phyloP scores from a whole-genome alignment of 2,797 vertebrate genomes.

The Rhabdomys pumilio region DNA sequence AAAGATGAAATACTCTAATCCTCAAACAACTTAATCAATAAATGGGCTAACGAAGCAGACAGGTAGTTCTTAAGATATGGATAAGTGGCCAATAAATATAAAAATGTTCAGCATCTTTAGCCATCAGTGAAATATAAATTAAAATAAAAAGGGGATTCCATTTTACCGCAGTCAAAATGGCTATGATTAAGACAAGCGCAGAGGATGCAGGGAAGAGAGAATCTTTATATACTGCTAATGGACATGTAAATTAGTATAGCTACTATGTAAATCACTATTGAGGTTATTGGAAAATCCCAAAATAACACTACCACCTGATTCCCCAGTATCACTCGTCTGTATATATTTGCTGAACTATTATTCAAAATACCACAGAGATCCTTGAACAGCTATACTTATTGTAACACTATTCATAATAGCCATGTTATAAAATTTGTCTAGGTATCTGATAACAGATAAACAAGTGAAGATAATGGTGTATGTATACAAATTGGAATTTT shows the following conservation, averaged over 20 bases:
- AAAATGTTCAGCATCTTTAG: conserved; percentile 9
- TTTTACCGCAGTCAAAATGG: not conserved
- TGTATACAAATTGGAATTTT: not conserved
- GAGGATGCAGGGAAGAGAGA: not conserved
- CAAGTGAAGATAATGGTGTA: not conserved
- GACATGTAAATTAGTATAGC: not conserved
- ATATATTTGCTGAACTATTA: not conserved
- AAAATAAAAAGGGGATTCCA: not conserved
- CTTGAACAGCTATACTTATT: not conserved
- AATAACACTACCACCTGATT: not conserved
- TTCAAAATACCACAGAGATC: not conserved
- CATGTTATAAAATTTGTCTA: not conserved
- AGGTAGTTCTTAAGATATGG: not conserved
- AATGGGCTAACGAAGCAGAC: not conserved
- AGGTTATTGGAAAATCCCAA: not conserved
- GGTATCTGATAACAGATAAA: not conserved
- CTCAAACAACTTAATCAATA: not conserved
- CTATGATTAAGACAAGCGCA: not conserved
- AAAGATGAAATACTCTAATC: not conserved
- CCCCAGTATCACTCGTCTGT: not conserved
- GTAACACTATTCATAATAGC: not conserved
- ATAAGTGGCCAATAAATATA: not conserved
- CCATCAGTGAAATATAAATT: not conserved
- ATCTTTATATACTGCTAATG: not conserved
- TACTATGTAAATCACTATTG: not conserved